phyloP scores from a whole-genome alignment of 2,888 invertebrate species.

The Polymixis lichenea region DNA sequence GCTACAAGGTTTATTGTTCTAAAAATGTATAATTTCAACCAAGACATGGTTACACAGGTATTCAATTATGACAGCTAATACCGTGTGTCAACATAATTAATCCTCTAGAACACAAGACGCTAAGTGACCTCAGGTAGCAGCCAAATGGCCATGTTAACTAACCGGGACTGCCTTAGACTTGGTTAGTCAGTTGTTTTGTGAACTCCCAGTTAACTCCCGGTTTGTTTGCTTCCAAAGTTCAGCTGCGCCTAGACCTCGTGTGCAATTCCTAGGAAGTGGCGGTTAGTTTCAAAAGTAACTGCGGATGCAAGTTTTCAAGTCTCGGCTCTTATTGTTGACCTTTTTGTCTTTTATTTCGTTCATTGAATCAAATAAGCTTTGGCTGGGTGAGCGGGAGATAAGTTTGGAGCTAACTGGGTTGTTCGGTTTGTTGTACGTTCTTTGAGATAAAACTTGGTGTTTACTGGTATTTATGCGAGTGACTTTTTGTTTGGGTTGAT shows the following conservation, averaged over 20 bases:
- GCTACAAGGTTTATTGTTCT: not conserved
- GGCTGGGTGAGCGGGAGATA: conserved; percentile 37
- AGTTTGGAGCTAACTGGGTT: conserved; percentile 47
- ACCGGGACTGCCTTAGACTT: conserved; percentile 30
- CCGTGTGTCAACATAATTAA: conserved; percentile 8
- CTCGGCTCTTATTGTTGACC: conserved; percentile 63
- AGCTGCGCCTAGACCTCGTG: conserved; percentile 46
- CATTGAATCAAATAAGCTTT: conserved; percentile 66
- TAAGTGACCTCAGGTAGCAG: conserved; percentile 25
- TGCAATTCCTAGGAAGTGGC: conserved; percentile 61
- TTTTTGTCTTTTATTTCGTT: conserved; percentile 67
- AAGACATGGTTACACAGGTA: not conserved
- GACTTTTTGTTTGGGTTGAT: conserved; percentile 17
- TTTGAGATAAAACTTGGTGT: conserved; percentile 22
- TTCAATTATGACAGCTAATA: not conserved
- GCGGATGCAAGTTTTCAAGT: conserved; percentile 65
- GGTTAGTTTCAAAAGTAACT: conserved; percentile 66
- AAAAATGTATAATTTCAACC: not conserved
- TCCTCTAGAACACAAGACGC: not conserved
- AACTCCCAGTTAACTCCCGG: conserved; percentile 61
- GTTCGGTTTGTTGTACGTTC: conserved; percentile 24
- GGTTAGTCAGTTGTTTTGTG: conserved; percentile 49
- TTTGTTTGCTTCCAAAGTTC: conserved; percentile 65
- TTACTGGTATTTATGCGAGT: not conserved
- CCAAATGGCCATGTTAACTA: conserved; percentile 58